A percentile compares a stretch with the other conserved stretches of the same genome.
These are phyloP conservation scores for Hycleus cichorii DNA, from an alignment of 1,140 invertebrate species.

Conservation along the genomic window DNA sequence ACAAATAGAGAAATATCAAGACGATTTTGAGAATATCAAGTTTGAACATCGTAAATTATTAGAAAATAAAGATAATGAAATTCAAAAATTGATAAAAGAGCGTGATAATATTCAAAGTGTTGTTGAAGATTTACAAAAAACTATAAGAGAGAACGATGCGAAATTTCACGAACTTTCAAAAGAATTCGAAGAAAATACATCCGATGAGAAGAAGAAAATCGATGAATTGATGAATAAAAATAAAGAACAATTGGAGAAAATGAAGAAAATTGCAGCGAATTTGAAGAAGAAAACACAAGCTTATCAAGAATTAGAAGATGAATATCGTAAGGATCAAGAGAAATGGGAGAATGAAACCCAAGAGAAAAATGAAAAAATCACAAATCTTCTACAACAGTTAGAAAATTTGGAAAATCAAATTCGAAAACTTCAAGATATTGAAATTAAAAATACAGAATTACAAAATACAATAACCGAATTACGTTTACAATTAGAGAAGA, in stretches of 20 bases:
- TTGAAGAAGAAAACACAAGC: conserved; percentile 62
- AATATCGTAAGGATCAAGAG: conserved; percentile 39
- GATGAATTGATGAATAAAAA: conserved; percentile 39
- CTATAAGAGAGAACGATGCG: conserved; percentile 34
- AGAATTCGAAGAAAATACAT: conserved; percentile 26
- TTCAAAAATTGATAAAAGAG: conserved; percentile 29
- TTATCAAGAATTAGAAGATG: conserved; percentile 57
- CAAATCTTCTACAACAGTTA: conserved; percentile 31
- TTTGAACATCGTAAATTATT: conserved; percentile 17
- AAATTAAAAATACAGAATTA: conserved; percentile 9
- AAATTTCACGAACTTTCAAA: background rate
- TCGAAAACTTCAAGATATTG: background rate
- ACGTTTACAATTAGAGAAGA: conserved; percentile 21
- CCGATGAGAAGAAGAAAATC: conserved; percentile 41
- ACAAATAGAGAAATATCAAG: no score
- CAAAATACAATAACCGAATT: conserved; percentile 22
- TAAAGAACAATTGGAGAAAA: conserved; percentile 58
- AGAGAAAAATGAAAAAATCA: conserved; percentile 40
- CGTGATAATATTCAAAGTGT: conserved; percentile 35
- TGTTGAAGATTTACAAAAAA: conserved; percentile 41
- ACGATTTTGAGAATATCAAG: background rate
- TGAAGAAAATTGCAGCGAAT: conserved; percentile 67
- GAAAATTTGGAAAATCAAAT: conserved; percentile 26
- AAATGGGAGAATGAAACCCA: conserved; percentile 35
- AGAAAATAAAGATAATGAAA: conserved; percentile 22